phyloP scores from a whole-genome alignment of 1,140 invertebrate species.

The Adelges cooleyi region DNA sequence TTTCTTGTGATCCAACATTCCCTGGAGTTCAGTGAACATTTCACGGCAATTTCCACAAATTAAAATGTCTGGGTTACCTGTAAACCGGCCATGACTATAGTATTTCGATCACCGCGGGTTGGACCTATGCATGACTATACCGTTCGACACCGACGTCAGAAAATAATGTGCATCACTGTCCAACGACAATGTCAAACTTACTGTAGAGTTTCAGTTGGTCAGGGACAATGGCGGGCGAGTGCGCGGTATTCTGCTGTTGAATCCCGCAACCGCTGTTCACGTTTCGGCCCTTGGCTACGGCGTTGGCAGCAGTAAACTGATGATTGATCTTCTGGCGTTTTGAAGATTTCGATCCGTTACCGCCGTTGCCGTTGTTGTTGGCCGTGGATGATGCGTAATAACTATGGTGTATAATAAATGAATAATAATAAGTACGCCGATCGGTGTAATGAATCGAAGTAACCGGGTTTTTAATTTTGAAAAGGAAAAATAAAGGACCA shows the following conservation, averaged over 20 bases:
- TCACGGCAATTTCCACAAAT: constrained; percentile 80
- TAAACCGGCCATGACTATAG: not conserved
- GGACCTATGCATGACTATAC: too few relatives aligned
- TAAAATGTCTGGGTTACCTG: constrained; percentile 73
- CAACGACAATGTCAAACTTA: not conserved
- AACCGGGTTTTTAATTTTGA: too few relatives aligned
- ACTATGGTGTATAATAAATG: not conserved
- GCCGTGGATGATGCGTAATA: constrained; percentile 10
- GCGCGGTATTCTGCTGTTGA: not conserved
- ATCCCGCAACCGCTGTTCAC: not conserved
- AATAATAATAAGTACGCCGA: too few relatives aligned
- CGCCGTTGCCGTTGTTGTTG: not conserved
- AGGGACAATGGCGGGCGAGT: not conserved
- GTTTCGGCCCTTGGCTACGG: not conserved
- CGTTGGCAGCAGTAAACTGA: not conserved
- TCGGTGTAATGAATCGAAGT: too few relatives aligned
- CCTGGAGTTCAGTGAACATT: constrained; percentile 67
- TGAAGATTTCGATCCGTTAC: not conserved
- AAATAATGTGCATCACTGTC: too few relatives aligned
- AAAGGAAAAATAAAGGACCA: not conserved
- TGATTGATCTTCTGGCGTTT: constrained; percentile 16
- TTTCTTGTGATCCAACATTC: constrained; percentile 75
- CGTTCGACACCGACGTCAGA: too few relatives aligned
- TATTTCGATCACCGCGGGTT: not conserved
- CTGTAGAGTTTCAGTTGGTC: constrained; percentile 21